phyloP scores from a whole-genome alignment of 2,888 invertebrate genomes.

The Chrysopilus asiliformis region DNA sequence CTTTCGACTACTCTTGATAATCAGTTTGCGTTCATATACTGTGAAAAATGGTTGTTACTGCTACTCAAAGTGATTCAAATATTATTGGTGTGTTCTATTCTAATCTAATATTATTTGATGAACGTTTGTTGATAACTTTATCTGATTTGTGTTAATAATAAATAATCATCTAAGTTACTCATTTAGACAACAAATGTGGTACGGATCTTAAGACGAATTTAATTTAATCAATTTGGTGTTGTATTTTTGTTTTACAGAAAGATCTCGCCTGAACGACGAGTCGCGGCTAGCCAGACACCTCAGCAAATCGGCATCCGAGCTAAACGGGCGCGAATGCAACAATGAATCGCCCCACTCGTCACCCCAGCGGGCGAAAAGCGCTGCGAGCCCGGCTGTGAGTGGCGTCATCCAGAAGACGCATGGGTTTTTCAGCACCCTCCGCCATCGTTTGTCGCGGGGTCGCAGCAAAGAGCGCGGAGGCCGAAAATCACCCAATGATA shows the following conservation, averaged over 20 bases:
- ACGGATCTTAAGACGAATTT: too few relatives aligned
- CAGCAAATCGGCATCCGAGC: constrained; percentile 70
- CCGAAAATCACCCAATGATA: constrained; percentile 44
- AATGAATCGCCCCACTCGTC: constrained; percentile 38
- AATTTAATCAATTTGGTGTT: too few relatives aligned
- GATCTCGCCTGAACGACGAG: constrained; percentile 10
- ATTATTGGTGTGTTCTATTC: too few relatives aligned
- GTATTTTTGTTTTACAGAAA: constrained; percentile 12
- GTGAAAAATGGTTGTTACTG: too few relatives aligned
- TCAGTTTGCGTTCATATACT: too few relatives aligned
- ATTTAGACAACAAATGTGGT: too few relatives aligned
- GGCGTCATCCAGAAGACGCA: constrained; percentile 66
- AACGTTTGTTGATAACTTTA: too few relatives aligned
- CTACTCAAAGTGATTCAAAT: too few relatives aligned
- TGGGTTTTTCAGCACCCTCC: constrained; percentile 68
- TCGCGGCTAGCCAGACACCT: constrained; percentile 46
- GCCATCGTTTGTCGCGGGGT: constrained; percentile 66
- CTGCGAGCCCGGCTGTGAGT: constrained; percentile 47
- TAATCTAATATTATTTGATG: too few relatives aligned
- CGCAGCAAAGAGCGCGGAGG: constrained; percentile 51
- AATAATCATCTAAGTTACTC: too few relatives aligned
- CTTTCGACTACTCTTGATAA: too few relatives aligned
- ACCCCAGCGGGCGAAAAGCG: constrained; percentile 37
- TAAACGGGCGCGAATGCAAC: constrained; percentile 49
- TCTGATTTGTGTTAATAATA: too few relatives aligned